Evolutionary conservation across 2,113 vertebrate genomes (phyloP), one percentile per base, ranked within the genome.

Genomic region (Craseonycteris thonglongyai): DNA sequence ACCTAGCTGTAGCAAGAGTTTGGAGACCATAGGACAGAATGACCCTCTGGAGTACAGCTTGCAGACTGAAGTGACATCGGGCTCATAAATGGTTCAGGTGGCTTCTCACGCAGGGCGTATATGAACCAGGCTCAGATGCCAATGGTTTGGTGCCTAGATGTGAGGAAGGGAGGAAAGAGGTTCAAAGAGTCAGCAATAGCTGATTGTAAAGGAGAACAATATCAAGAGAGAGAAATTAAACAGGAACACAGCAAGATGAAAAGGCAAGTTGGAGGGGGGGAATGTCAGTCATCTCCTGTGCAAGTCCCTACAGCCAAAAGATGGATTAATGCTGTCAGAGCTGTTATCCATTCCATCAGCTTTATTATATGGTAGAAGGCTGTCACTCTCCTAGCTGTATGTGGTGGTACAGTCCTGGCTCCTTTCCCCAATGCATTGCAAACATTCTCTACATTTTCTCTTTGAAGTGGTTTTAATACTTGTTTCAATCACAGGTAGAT

Each of bases 401-500:
- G 40, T 19, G 6, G 35, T 86, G 76, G 58, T 88, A 68, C 33
- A 49, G 33, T 15, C 59, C 93, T 78, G 35, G 71, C 58, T 91
- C 16, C 21, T 91, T 92, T 26, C 45, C 75, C 61, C 94, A 96
- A 3, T 59, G 26, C 75, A 65, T 51, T 85, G 93, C 49, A 84
- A 95, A 54, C 63, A 63, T 92, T 78, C 69, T 85, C 49, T 63
- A 78, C 65, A 68, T 88, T n/a, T 97, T 92, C 59, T 90, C 71
- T 81, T 80, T 93, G 82, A 96, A 92, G 79, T 75, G 88, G 72
- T 38, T n/a, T 61, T 90, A 94, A 86, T 95, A 95, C 97, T 98
- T 97, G 94, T 98, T 98, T 98, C 96, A 97, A 93, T 98, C 97
- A 95, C 82, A 95, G 63, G 95, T 97, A 98, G 93, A 97, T 95